phyloP scores from a whole-genome alignment of 1,140 invertebrate genomes.

The Tribolium castaneum region DNA sequence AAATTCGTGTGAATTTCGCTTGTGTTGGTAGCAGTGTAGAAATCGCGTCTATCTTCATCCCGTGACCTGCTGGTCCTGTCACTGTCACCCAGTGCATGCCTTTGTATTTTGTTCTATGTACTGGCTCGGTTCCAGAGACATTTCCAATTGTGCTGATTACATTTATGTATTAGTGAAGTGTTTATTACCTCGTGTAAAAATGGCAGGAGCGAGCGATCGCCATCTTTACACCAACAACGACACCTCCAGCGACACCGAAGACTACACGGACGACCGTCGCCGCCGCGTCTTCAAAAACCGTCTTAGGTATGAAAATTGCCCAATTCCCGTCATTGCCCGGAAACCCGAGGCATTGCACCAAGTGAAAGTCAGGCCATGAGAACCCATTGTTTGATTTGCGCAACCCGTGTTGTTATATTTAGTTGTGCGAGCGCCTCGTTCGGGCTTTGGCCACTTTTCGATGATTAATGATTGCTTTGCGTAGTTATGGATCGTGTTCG shows the following conservation, averaged over 20 bases:
- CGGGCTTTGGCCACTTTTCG: not conserved
- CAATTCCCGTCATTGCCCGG: not conserved
- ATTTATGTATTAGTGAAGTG: slow-evolving; percentile 60
- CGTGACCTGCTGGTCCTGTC: slow-evolving; percentile 21
- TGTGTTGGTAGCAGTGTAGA: not conserved
- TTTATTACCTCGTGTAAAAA: slow-evolving; percentile 58
- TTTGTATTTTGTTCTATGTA: slow-evolving; percentile 53
- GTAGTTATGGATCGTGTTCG: slow-evolving; percentile 74
- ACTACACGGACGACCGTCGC: slow-evolving; percentile 74
- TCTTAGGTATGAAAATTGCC: slow-evolving; percentile 66
- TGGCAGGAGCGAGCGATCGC: slow-evolving; percentile 61
- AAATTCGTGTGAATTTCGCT: not conserved
- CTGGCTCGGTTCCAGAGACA: slow-evolving; percentile 55
- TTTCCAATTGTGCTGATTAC: slow-evolving; percentile 57
- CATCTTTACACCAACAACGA: slow-evolving; percentile 65
- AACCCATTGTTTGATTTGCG: slow-evolving; percentile 9
- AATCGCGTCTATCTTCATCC: not conserved
- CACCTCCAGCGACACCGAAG: slow-evolving; percentile 79
- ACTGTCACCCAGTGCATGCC: slow-evolving; percentile 1
- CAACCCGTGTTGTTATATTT: not conserved
- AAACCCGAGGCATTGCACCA: not conserved
- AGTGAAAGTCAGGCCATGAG: slow-evolving; percentile 1
- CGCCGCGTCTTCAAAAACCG: slow-evolving; percentile 75
- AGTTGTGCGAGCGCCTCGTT: not conserved
- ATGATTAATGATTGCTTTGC: slow-evolving; percentile 64